These are phyloP conservation scores for Liposcelis brunnea DNA, from an alignment of 2,888 invertebrate species.

Conservation along the genomic window DNA sequence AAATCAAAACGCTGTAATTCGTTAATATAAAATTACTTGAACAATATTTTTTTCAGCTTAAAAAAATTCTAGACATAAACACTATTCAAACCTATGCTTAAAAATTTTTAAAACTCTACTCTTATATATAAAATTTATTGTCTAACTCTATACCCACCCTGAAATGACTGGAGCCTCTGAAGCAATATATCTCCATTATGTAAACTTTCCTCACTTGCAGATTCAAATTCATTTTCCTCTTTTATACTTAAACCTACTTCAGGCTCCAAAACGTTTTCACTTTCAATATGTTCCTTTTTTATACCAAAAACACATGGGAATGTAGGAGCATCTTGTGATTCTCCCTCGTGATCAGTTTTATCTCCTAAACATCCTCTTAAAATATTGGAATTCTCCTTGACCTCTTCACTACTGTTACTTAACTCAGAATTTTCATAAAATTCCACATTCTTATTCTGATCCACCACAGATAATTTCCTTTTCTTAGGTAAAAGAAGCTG, in stretches of 20 bases:
- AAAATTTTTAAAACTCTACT: too few relatives aligned
- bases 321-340: neutral
- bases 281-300: neutral
- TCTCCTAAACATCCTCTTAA: neutral
- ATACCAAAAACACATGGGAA: too few relatives aligned
- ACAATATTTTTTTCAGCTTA: too few relatives aligned
- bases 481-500: constrained; percentile 4
- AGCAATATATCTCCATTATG: constrained; percentile 5
- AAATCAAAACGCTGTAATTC: too few relatives aligned
- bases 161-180: constrained; percentile 1
- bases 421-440: neutral
- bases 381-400: too few relatives aligned
- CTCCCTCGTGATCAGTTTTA: neutral
- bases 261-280: constrained; percentile 2
- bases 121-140: too few relatives aligned
- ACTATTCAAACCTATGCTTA: too few relatives aligned
- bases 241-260: constrained; percentile 4
- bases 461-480: constrained; percentile 4
- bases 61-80: too few relatives aligned
- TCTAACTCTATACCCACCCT: too few relatives aligned
- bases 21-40: too few relatives aligned
- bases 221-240: neutral
- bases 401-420: constrained; percentile 1
- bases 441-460: constrained; percentile 7
- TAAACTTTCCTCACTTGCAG: constrained; percentile 1